Evolutionary conservation across 2,888 invertebrate species (phyloP).

Genomic region (Atrina japonica): DNA sequence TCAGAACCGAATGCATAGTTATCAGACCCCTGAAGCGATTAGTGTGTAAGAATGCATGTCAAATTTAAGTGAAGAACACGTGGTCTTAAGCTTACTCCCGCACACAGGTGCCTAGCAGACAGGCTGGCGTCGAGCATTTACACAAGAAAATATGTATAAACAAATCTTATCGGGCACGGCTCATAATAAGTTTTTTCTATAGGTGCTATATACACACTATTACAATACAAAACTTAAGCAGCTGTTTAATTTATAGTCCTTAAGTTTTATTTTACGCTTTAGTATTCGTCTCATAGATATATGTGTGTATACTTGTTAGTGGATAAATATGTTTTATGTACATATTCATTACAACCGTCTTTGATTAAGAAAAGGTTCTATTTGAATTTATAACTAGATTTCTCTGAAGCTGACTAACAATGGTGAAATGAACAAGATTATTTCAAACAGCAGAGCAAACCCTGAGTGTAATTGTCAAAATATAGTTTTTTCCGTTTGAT

Average conservation of each 20-base stretch:
- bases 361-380: too few relatives aligned
- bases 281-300: too few relatives aligned
- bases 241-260: constrained; percentile 17
- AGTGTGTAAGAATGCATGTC: constrained; percentile 49
- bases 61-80: constrained; percentile 37
- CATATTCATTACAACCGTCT: too few relatives aligned
- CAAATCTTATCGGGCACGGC: constrained; percentile 32
- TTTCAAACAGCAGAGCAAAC: too few relatives aligned
- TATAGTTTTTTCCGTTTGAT: too few relatives aligned
- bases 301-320: too few relatives aligned
- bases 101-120: constrained; percentile 52
- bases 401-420: too few relatives aligned
- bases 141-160: constrained; percentile 59
- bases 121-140: constrained; percentile 53
- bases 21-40: constrained; percentile 25
- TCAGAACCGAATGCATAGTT: neutral
- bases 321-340: too few relatives aligned
- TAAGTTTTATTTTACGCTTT: constrained; percentile 13
- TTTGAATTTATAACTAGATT: too few relatives aligned
- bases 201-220: constrained; percentile 18
- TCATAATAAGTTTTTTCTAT: constrained; percentile 23
- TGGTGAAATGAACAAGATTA: too few relatives aligned
- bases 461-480: too few relatives aligned
- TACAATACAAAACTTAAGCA: constrained; percentile 22
- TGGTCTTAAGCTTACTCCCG: constrained; percentile 33